Conservation (phyloP, 2,888 invertebrate genomes). For the Agonopterix heracliana region DNA sequence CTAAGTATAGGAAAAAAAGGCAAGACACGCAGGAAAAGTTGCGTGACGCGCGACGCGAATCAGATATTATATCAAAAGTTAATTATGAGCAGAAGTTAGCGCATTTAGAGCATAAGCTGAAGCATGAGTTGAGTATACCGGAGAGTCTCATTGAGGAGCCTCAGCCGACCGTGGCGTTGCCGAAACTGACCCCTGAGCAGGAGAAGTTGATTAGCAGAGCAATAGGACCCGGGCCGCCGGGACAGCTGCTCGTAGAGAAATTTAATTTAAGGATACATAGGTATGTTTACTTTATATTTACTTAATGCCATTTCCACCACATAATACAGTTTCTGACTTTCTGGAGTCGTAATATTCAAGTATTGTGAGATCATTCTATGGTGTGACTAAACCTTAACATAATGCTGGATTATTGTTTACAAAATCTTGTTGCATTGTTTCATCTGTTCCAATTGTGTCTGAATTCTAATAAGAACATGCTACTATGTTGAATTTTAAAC, state of each 20-base stretch:
- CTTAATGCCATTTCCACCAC: not conserved
- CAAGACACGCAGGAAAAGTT: conserved; percentile 58
- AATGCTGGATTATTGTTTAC: no score
- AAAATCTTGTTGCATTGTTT: no score
- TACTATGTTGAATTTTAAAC: no score
- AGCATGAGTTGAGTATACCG: conserved; percentile 66
- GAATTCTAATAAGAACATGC: no score
- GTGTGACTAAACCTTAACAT: no score
- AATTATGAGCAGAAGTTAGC: conserved; percentile 63
- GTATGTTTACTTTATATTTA: conserved; percentile 22
- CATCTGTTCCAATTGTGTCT: no score
- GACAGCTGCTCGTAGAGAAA: conserved; percentile 79
- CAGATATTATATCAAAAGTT: conserved; percentile 63
- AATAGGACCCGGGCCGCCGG: conserved; percentile 74
- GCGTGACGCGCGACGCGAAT: conserved; percentile 62
- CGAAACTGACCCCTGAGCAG: conserved; percentile 82
- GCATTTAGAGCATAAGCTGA: conserved; percentile 58
- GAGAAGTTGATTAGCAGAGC: conserved; percentile 75
- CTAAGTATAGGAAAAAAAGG: conserved; percentile 60
- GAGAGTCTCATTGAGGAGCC: conserved; percentile 66
- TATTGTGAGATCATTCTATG: no score
- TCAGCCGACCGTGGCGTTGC: conserved; percentile 61
- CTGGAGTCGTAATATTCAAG: not conserved
- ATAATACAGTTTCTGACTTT: not conserved
- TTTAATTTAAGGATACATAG: conserved; percentile 69